Evolutionary conservation across 64 coral and sea anemone genomes (phyloP), one percentile per base, ranked within the genome.

Genomic region (Platygyra sinensis): DNA sequence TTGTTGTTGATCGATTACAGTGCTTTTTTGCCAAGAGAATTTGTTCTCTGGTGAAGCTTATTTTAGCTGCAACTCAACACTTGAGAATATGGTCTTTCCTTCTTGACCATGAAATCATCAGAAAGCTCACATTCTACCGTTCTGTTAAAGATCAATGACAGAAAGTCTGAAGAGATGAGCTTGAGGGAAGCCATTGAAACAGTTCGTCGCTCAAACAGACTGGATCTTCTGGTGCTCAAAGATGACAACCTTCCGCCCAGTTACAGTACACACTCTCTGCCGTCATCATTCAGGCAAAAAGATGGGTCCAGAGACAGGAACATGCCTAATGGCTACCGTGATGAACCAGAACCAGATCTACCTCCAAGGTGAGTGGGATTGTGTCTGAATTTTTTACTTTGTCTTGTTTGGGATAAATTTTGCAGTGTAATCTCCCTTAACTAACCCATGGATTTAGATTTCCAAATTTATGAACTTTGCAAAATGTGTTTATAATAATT

Each of bases 201-300:
- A 25, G 94, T 99, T 60, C 94, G 97, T 30, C 95, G 95, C 19
- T 93, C 97, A 18, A 87, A 95, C 30, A 85, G 93, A 60, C 91
- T 98, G 62, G 93, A 98, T 62, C 90, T 98, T 50, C 90, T 62
- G 83, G 94, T 90, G 59, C 82, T 86, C 59, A 92, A 93, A 83
- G 91, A 96, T 76, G 80, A 52, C 86, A 62, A 80, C 1, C 30
- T 63, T 5, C 87, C 90, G n/a, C 61, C 87, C 39, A 62, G 73
- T 15, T 93, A 77, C 54, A 94, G 42, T 57, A 87, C 80, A 5
- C 87, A 94, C 42, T 94, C 93, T 31, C 74, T 94, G n/a, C 93
- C 93, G 49, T 72, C 87, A 28, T 46, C 73, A 69, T 84, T 84
- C 39, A 67, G 81, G 29, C 31, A 84, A 5, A 84, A 84, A 92